Evolutionary conservation across 92 coral and sea anemone genomes (phyloP), one percentile per base, ranked within the genome.

Genomic region (Ricordea florida): DNA sequence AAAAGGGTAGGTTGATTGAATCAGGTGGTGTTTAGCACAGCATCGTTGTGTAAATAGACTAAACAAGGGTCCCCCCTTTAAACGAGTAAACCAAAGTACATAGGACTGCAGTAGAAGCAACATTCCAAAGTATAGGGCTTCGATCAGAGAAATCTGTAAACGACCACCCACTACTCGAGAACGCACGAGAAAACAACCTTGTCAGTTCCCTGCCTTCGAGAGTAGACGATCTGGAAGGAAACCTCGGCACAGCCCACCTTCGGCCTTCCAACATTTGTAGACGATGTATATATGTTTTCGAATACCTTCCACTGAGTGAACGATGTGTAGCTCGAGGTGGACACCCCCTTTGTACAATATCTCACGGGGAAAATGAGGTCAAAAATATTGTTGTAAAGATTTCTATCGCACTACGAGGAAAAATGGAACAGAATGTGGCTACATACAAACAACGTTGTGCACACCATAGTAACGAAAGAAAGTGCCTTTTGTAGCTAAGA

Each of bases 211-310:
- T n/a, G n/a, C n/a, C n/a, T n/a, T n/a, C n/a, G n/a, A n/a, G n/a
- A n/a, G n/a, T n/a, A n/a, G n/a, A n/a, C n/a, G n/a, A n/a, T n/a
- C n/a, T n/a, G n/a, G n/a, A n/a, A n/a, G n/a, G n/a, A n/a, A n/a
- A n/a, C n/a, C n/a, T n/a, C n/a, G n/a, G n/a, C n/a, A n/a, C 37
- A 4, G 43, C 57, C 8, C 35, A 38, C 4, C 29, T 65, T 16
- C 24, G 57, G 57, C 28, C 72, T 65, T 21, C 57, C 72, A 22
- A 20, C 41, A 4, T 70, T 36, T 10, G 35, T 38, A 37, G 66
- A 55, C 56, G 66, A 40, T 13, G 4, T 55, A 23, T 56, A 56
- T 53, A 53, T 71, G 21, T 66, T 11, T 10, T n/a, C n/a, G 48
- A 47, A 46, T 56, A 60, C 24, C 30, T 59, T 15, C 20, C 24